Evolutionary conservation across 2,888 invertebrate genomes (phyloP), one percentile per base, ranked within the genome.

Genomic region (Chesias legatella): DNA sequence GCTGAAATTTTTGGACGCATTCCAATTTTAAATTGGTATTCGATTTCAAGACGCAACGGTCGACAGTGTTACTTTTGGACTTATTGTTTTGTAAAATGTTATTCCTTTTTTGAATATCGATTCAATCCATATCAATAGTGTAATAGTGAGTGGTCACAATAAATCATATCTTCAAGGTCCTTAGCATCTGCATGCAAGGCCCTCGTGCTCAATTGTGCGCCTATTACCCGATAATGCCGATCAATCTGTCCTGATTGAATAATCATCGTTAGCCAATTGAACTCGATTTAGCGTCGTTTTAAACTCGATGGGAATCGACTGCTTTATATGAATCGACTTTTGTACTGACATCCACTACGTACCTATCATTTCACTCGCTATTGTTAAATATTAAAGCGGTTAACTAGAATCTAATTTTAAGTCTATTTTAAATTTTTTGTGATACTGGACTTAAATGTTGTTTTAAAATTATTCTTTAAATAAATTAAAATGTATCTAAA

Each of bases 231-330:
- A 83, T 86, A 85, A 85, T 76, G 70, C 79, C 76, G 82, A 88
- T 86, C 84, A 85, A 86, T 85, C 84, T 77, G 77, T 66, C 68
- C 73, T 82, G 83, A 88, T 85, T 85, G 86, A 80, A 83, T 80
- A 82, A 82, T 81, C 86, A 80, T 86, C 82, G 85, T 86, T 79
- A 82, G 70, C 68, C 84, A 86, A 88, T 88, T 86, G 88, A 79
- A 73, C 69, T 74, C 77, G 75, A 83, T 81, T 80, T 66, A 70
- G 67, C 64, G 43, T 48, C 44, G 47, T 43, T 53, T 48, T 48
- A 45, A 53, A 53, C 53, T 44, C 43, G 35, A 45, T 34, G 36
- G 45, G 31, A 49, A 47, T 37, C 27, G 47, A 2, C 13, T 17
- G 5, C 32, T 47, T 45, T n/a, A n/a, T n/a, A n/a, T 45, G 45